Base-by-base conservation (phyloP, 2,797 vertebrate species). In the Astyanax mexicanus region DNA sequence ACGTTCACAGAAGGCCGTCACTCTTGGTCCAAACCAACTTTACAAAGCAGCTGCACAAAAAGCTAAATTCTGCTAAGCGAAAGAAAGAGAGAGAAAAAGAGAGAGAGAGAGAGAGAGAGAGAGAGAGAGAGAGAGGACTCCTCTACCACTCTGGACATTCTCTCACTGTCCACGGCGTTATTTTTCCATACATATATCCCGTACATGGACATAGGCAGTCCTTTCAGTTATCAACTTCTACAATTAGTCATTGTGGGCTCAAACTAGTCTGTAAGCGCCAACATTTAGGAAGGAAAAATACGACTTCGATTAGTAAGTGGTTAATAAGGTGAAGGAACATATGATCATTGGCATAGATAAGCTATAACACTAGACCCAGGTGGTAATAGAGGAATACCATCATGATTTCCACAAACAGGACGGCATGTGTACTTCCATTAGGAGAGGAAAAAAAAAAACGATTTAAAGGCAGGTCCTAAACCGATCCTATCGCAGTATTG, bases 391-490 rank as follows among this genome's bases (percentile, higher is more conserved):
- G 66, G 25, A 68, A 68, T 12, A 40, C 27, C 52, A 58, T 13
- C 58, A 68, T 17, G 65, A 68, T 29, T 7, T 55, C 23, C 44
- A 58, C n/a, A 47, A 40, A 72, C 45, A 69, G 17, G 57, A 40
- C 17, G 25, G 55, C 23, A 37, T 58, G 51, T 49, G 32, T 5
- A 74, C 70, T 78, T 65, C 42, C 29, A 74, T 77, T 25, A 42
- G 57, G 54, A 55, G 47, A 44, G 29, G 47, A 21, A 35, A 4
- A 69, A 29, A 12, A 80, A 55, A 61, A 83, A 21, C 15, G 35
- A 71, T 57, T 79, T 81, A 80, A 87, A 83, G 74, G 84, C 81
- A 79, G 84, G 79, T 72, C 82, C 57, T 78, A 83, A 81, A 72
- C 75, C 54, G 68, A 32, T 73, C 80, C 60, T 74, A 45, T 78